A percentile compares a stretch with the other conserved stretches of the same genome.
phyloP scores from a whole-genome alignment of 2,797 vertebrate genomes.

The Philypnodon macrostomus region DNA sequence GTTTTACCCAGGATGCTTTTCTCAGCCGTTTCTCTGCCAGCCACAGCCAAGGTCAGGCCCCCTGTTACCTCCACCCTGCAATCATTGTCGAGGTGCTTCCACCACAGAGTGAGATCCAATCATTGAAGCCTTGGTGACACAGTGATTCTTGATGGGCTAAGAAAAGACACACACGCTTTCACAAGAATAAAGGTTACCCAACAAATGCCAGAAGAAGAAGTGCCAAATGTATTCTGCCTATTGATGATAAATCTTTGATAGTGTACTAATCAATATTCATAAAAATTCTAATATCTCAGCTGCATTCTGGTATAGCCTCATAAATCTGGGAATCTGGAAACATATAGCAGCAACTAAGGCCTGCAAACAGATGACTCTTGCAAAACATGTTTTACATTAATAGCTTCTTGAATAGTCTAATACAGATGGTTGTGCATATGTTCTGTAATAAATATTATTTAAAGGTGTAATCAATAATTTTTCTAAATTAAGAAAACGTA shows the following conservation, averaged over 20 bases:
- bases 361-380: not conserved
- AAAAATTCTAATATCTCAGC: slow-evolving; percentile 3
- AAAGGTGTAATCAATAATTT: no score
- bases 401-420: slow-evolving; percentile 7
- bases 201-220: not conserved
- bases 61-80: slow-evolving; percentile 51
- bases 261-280: slow-evolving; percentile 16
- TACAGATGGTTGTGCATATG: slow-evolving; percentile 60
- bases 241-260: slow-evolving; percentile 20
- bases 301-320: slow-evolving; percentile 3
- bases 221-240: slow-evolving; percentile 12
- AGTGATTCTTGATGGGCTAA: slow-evolving; percentile 11
- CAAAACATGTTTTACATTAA: slow-evolving; percentile 24
- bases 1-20: slow-evolving; percentile 35
- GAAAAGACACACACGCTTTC: not conserved
- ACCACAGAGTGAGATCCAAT: slow-evolving; percentile 51
- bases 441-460: slow-evolving; percentile 13
- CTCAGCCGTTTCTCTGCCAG: slow-evolving; percentile 23
- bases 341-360: slow-evolving; percentile 2
- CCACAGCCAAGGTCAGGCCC: slow-evolving; percentile 48
- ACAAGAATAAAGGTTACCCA: not conserved
- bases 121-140: slow-evolving; percentile 37
- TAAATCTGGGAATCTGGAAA: slow-evolving; percentile 4
- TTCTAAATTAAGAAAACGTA: no score
- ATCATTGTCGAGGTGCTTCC: slow-evolving; percentile 40